phyloP scores from a whole-genome alignment of 2,888 invertebrate species.

The Osmoderma eremita region DNA sequence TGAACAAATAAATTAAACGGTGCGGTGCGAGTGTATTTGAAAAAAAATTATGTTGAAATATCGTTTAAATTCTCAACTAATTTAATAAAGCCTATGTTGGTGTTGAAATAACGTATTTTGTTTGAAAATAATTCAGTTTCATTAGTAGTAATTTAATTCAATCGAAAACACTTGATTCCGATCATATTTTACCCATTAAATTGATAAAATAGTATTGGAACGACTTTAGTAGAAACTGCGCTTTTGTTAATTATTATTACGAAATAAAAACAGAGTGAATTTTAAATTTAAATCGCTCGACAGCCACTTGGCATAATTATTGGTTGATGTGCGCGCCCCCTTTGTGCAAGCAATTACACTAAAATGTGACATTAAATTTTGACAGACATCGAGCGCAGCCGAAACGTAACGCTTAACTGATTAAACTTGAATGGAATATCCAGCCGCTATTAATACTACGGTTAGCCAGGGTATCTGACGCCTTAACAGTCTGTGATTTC shows the following conservation, averaged over 20 bases:
- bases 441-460: slow-evolving; percentile 24
- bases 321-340: neutral
- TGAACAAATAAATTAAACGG: too few species aligned
- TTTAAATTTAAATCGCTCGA: neutral
- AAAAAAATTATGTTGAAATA: too few species aligned
- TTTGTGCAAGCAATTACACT: slow-evolving; percentile 3
- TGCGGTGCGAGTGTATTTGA: too few species aligned
- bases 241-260: neutral
- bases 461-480: slow-evolving; percentile 21
- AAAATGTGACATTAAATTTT: slow-evolving; percentile 28
- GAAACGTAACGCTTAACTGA: slow-evolving; percentile 24
- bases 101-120: too few species aligned
- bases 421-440: slow-evolving; percentile 36
- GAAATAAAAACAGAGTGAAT: neutral
- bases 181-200: too few species aligned
- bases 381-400: slow-evolving; percentile 24
- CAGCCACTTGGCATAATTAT: neutral
- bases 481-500: slow-evolving; percentile 17
- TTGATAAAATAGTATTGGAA: too few species aligned
- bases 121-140: too few species aligned
- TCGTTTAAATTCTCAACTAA: too few species aligned
- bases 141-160: too few species aligned
- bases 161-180: too few species aligned
- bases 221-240: too few species aligned
- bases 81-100: too few species aligned